Conservation (phyloP, 2,113 vertebrate genomes). For the Phrynosoma blainvillii region DNA sequence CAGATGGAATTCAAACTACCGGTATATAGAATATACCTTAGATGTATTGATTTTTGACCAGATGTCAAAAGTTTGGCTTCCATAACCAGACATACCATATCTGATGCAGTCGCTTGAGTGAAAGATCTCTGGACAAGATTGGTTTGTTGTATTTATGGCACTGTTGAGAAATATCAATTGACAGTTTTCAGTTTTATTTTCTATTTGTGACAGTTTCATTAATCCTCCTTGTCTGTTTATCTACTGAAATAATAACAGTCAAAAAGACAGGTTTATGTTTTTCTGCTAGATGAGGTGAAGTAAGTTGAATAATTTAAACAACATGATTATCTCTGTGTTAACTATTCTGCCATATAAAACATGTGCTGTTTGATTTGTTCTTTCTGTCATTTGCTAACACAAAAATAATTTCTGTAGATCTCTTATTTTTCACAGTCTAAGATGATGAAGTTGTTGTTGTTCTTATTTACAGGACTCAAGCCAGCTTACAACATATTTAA, state of each 20-base stretch:
- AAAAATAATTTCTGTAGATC: neutral
- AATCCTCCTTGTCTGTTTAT: neutral
- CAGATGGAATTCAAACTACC: neutral
- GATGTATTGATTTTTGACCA: neutral
- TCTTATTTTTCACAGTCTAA: neutral
- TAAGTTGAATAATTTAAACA: neutral
- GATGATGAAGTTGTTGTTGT: neutral
- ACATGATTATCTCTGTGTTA: neutral
- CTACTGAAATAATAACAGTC: neutral
- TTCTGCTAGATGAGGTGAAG: neutral
- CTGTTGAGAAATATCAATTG: slow-evolving; percentile 49
- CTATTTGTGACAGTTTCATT: neutral
- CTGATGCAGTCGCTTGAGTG: slow-evolving; percentile 67
- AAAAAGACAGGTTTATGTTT: neutral
- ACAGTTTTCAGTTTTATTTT: slow-evolving; percentile 22
- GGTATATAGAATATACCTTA: neutral
- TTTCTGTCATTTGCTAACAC: neutral
- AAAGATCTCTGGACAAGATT: slow-evolving; percentile 63
- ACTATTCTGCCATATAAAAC: neutral
- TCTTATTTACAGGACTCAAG: no score
- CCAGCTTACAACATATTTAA: no score
- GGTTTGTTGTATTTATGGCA: slow-evolving; percentile 60
- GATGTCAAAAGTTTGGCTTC: neutral
- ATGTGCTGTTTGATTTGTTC: neutral
- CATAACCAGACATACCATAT: slow-evolving; percentile 66